These are phyloP conservation scores for Tyto alba DNA, from an alignment of 2,113 vertebrate genomes.

Conservation along the genomic window DNA sequence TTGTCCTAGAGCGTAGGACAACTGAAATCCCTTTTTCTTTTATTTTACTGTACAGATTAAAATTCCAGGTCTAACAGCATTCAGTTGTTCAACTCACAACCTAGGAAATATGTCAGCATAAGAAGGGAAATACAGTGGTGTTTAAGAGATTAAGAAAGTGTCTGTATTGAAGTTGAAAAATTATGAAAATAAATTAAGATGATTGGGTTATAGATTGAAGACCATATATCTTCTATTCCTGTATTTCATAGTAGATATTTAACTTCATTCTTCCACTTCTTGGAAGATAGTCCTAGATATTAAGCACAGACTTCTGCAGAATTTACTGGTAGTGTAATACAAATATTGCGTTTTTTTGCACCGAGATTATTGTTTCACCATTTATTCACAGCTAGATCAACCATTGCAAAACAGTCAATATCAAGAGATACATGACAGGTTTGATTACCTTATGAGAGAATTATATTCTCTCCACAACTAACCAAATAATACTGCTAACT, in stretches of 20 bases:
- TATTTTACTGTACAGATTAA: neutral
- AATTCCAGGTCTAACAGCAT: neutral
- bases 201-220: neutral
- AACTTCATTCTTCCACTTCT: neutral
- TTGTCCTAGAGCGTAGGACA: neutral
- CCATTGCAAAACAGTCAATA: neutral
- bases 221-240: neutral
- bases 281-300: neutral
- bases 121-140: neutral
- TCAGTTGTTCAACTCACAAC: neutral
- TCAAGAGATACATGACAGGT: neutral
- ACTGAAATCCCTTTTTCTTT: neutral
- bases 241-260: neutral
- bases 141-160: neutral
- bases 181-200: neutral
- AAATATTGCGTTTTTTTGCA: neutral
- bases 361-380: neutral
- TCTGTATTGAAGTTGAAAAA: neutral
- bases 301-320: neutral
- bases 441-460: neutral
- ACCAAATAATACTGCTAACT: neutral
- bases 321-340: neutral
- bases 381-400: neutral
- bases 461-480: neutral
- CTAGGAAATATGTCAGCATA: neutral